Evolutionary conservation across 2,888 invertebrate species (phyloP), one percentile per base, ranked within the genome.

Genomic region (Syritta pipiens): DNA sequence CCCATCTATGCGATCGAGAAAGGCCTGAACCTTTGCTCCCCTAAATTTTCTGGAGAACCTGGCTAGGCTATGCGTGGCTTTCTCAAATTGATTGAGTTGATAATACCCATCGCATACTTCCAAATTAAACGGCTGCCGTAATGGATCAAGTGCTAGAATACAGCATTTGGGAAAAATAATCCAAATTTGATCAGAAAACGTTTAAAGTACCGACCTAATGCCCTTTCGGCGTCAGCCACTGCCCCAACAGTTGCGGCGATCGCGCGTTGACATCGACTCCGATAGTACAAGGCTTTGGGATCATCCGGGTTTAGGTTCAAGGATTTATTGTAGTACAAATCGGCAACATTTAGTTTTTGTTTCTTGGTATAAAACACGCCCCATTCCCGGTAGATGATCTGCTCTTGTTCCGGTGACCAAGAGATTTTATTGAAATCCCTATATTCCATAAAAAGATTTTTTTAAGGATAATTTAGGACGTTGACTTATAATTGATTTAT

Each of bases 341-440:
- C 49, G 0, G 85, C 85, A 4, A 60, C 60, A 3, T 57, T 24
- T 3, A 82, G 68, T 20, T 71, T 44, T 1, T 84, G 75, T 1
- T 53, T 74, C 2, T 55, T 42, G 1, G 81, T 35, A 9, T 81
- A 83, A 4, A 60, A 77, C 20, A 82, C 60, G 0, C 83, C 85
- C 86, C 85, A 85, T 46, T 83, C 84, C 2, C 85, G 82, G 17
- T 83, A 83, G 3, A 86, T 82, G 0, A 83, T 75, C n/a, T 63
- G 76, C 22, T 46, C 44, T 6, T 68, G 37, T 37, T 68, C 59
- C 22, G 53, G 60, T 4, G 67, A 59, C 24, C 57, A 26, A 28
- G 57, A 9, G 19, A 28, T 57, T 3, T 6, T n/a, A 4, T 42
- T 40, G 14, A 14, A 35, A 14, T 35, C 35, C n/a, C n/a, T n/a